Percentiles rank a stretch among this genome's conserved stretches.
Conservation (phyloP, 2,113 vertebrate species). For the Neoarius graeffei region DNA sequence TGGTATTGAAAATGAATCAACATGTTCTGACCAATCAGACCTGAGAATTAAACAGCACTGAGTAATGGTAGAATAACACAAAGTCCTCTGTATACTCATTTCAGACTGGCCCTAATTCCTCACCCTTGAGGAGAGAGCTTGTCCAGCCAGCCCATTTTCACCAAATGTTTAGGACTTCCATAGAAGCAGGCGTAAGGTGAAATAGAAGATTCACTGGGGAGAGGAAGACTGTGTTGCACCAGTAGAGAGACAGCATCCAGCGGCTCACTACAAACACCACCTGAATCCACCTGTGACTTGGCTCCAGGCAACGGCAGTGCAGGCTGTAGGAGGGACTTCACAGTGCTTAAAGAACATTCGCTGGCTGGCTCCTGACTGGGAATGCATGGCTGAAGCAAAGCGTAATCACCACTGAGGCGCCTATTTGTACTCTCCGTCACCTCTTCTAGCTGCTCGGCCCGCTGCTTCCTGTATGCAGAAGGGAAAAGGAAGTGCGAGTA, state of each 20-base stretch:
- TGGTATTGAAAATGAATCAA: not conserved
- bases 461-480: slow-evolving; percentile 57
- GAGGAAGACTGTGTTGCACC: slow-evolving; percentile 10
- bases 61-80: not conserved
- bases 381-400: slow-evolving; percentile 74
- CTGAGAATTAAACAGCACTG: not conserved
- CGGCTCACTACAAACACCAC: slow-evolving; percentile 63
- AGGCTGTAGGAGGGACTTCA: slow-evolving; percentile 39
- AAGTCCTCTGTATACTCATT: not conserved
- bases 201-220: slow-evolving; percentile 69
- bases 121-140: slow-evolving; percentile 95
- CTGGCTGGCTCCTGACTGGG: slow-evolving; percentile 60
- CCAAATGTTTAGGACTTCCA: slow-evolving; percentile 67
- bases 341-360: slow-evolving; percentile 53
- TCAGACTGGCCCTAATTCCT: slow-evolving; percentile 29
- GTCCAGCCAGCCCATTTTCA: slow-evolving; percentile 91
- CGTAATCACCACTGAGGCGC: slow-evolving; percentile 72
- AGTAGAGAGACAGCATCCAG: slow-evolving; percentile 49
- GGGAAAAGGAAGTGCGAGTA: not conserved
- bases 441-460: slow-evolving; percentile 26
- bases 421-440: not conserved
- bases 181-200: slow-evolving; percentile 96
- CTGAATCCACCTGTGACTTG: slow-evolving; percentile 52
- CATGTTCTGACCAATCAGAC: not conserved
- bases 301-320: not conserved